Percentiles rank a stretch among this genome's conserved stretches.
Evolutionary conservation across 2,888 invertebrate genomes (phyloP).

Genomic region (Agrochola lychnidis): DNA sequence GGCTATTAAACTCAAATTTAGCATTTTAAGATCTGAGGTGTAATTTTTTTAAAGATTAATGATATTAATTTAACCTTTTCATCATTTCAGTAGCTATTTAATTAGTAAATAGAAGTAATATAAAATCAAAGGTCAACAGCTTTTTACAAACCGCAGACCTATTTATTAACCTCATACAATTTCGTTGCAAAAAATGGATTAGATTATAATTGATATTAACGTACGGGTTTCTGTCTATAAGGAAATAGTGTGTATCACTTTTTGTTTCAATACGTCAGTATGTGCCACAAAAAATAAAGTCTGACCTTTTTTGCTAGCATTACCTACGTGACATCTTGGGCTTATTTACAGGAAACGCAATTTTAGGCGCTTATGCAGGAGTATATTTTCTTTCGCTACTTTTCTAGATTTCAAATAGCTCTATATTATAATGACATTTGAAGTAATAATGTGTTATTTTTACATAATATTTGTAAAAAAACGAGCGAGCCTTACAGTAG

Average conservation of each 20-base stretch:
- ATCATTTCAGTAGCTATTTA: slow-evolving; percentile 30
- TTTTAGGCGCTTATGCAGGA: background rate
- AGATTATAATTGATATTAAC: slow-evolving; percentile 41
- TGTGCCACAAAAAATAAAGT: background rate
- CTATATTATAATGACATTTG: background rate
- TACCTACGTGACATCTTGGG: background rate
- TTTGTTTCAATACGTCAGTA: slow-evolving; percentile 27
- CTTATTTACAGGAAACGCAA: background rate
- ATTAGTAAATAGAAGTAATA: slow-evolving; percentile 40
- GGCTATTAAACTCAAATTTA: slow-evolving; percentile 13
- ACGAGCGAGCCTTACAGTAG: too few relatives aligned
- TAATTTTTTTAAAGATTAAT: background rate
- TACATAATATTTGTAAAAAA: too few relatives aligned
- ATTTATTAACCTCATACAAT: slow-evolving; percentile 39
- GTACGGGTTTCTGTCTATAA: slow-evolving; percentile 43
- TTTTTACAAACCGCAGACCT: slow-evolving; percentile 46
- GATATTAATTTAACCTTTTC: slow-evolving; percentile 35
- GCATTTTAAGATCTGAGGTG: slow-evolving; percentile 20
- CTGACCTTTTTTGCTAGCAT: background rate
- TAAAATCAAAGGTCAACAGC: slow-evolving; percentile 56
- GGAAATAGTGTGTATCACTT: slow-evolving; percentile 49
- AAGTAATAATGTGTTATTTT: background rate
- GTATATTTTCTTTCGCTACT: background rate
- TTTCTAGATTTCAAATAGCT: background rate
- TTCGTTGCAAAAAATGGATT: slow-evolving; percentile 53